Evolutionary conservation across 2,888 invertebrate species (phyloP).

Genomic region (Sarcophaga carnaria): DNA sequence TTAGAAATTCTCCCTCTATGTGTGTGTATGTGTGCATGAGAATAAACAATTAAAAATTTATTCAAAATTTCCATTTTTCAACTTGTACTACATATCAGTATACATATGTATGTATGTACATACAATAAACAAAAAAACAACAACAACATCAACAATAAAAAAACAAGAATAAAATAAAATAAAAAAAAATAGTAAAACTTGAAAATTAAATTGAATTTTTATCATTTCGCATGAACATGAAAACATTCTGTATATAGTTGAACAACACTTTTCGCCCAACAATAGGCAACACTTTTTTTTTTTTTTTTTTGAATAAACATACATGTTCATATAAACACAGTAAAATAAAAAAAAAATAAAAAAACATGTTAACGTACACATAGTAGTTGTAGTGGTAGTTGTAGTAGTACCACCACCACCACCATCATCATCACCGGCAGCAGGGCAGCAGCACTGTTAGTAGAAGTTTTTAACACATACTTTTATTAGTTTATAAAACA

Average conservation of each 20-base stretch:
- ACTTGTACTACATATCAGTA: not conserved
- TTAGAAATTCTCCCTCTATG: too few species aligned
- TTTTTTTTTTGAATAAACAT: not conserved
- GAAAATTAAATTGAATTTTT: slow-evolving; percentile 53
- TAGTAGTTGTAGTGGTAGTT: slow-evolving; percentile 5
- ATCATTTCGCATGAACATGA: slow-evolving; percentile 42
- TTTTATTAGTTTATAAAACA: slow-evolving; percentile 51
- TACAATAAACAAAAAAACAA: not conserved
- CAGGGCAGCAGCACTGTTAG: too few species aligned
- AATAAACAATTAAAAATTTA: too few species aligned
- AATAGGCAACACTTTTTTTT: slow-evolving; percentile 28
- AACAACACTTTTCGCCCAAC: not conserved
- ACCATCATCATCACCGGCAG: too few species aligned
- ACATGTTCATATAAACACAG: not conserved
- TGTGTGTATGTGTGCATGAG: too few species aligned
- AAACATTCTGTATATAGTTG: slow-evolving; percentile 37
- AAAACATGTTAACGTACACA: not conserved
- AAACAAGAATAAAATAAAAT: slow-evolving; percentile 34
- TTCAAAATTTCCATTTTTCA: not conserved
- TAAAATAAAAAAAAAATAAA: too few species aligned
- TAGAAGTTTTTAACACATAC: slow-evolving; percentile 39
- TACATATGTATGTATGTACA: not conserved
- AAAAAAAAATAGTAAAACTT: slow-evolving; percentile 1
- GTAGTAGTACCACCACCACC: not conserved
- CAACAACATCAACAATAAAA: not conserved